Evolutionary conservation across 2,888 invertebrate genomes (phyloP), one percentile per base, ranked within the genome.

Genomic region (Drosophila prolongata): DNA sequence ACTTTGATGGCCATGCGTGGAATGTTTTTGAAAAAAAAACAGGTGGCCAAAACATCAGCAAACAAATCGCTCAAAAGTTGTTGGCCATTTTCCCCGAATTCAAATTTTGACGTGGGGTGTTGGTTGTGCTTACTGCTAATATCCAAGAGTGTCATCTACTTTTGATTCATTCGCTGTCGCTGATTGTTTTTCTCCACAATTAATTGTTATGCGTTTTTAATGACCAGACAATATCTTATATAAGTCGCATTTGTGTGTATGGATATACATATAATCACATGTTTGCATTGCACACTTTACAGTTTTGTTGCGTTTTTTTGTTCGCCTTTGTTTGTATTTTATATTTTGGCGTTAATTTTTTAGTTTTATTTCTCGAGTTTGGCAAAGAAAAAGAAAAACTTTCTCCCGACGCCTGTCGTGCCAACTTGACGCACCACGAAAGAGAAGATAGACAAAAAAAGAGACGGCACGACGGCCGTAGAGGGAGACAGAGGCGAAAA

Each of bases 191-290:
- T 58, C 42, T 61, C 40, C 53, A 40, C 76, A 68, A 72, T 85
- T 88, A 82, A 79, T 82, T 82, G 82, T 85, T 83, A 85, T 78
- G 71, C 70, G 80, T 67, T 87, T 87, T 83, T 78, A 82, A 86
- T 79, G 60, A 74, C 67, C 62, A 74, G 55, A 61, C 62, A 56
- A 34, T 53, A 44, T 49, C 61, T 87, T 81, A 82, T 68, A 75
- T 80, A 88, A 79, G 58, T 8, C 24, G 43, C 24, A 24, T 44
- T 44, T 24, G 44, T 44, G 44, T 24, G 44, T 35, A 44, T 70
- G 47, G 44, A 61, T 59, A 42, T 42, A 61, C 56, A 42, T 42
- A 58, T 68, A 75, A 75, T 77, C 80, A 77, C 70, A 62, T 78
- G 78, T 73, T 70, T 75, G 61, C 78, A 78, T 55, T 76, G 78